phyloP scores from a whole-genome alignment of 2,888 invertebrate species.

The Xanthia togata region DNA sequence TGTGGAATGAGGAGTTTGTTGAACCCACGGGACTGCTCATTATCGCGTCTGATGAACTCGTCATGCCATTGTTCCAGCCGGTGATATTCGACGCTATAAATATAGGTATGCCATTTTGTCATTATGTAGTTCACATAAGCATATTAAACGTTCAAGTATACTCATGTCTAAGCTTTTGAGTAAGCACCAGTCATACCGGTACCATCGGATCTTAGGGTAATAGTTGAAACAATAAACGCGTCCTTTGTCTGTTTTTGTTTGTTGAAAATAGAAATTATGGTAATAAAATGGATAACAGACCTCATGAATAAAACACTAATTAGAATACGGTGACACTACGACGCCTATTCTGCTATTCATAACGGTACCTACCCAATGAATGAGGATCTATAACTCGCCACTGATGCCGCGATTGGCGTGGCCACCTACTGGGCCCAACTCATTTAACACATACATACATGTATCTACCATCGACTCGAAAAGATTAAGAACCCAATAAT shows the following conservation, averaged over 20 bases:
- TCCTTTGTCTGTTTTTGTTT: slow-evolving; percentile 3
- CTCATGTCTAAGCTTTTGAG: background rate
- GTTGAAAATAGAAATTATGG: background rate
- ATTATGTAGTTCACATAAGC: slow-evolving; percentile 18
- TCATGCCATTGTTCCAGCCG: slow-evolving; percentile 84
- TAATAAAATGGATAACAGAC: slow-evolving; percentile 12
- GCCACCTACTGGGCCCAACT: too few species aligned
- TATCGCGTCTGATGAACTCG: slow-evolving; percentile 88
- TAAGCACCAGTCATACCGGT: slow-evolving; percentile 1
- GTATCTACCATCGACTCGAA: too few species aligned
- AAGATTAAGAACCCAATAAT: slow-evolving; percentile 2
- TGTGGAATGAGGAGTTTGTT: slow-evolving; percentile 87
- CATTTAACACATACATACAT: too few species aligned
- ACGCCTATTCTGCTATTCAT: background rate
- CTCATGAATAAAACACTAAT: slow-evolving; percentile 15
- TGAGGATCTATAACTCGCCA: too few species aligned
- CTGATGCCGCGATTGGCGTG: too few species aligned
- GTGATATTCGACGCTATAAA: slow-evolving; percentile 74
- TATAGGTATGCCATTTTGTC: slow-evolving; percentile 61
- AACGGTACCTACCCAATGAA: slow-evolving; percentile 10
- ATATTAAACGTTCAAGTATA: slow-evolving; percentile 10
- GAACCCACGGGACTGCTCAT: slow-evolving; percentile 88
- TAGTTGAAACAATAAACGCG: slow-evolving; percentile 4
- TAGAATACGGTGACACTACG: slow-evolving; percentile 5
- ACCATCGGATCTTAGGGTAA: slow-evolving; percentile 2